Evolutionary conservation across 2,888 invertebrate genomes (phyloP), one percentile per base, ranked within the genome.

Genomic region (Catonia carolina): DNA sequence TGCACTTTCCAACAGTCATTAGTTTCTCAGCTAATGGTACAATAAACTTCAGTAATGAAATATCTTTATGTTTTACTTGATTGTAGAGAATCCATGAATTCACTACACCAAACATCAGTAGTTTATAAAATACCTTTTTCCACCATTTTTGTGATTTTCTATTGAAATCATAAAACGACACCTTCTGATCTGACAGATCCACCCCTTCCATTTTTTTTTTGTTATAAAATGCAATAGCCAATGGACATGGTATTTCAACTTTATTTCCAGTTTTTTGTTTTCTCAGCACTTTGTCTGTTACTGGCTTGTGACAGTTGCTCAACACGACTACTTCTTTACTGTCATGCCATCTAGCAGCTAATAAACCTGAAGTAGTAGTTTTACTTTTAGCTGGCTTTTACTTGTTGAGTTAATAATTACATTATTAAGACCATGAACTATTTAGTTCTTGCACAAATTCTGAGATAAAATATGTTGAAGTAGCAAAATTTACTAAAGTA

Each of bases 71-170:
- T 50, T 50, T 20, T 31, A 56, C 27, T 47, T 55, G 56, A 53
- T 63, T 45, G 55, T 58, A 53, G 22, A 61, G 58, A 39, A 66
- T 64, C 60, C 60, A 67, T 42, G 65, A 57, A 59, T 69, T 68
- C 48, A 66, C 63, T 45, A 63, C 62, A 14, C 62, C 57, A 36
- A 57, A 59, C 66, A 68, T 63, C 7, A 68, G 49, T 18, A 67
- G 61, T 55, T 56, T 62, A 53, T 63, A 66, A 41, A 69, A 68
- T 31, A 67, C 62, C 49, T 69, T 67, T 51, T 63, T 62, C 67
- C 65, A 65, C 65, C 67, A 68, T 61, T 69, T 68, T 10, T 20
- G 60, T 23, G 65, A 66, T 60, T 66, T 67, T 41, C 67, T 58
- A 52, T 66, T 63, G 18, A 64, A 56, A 45, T 68, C 64, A 58